Base-by-base conservation (phyloP, 2,797 vertebrate species). In the Halcyon leucocephala region DNA sequence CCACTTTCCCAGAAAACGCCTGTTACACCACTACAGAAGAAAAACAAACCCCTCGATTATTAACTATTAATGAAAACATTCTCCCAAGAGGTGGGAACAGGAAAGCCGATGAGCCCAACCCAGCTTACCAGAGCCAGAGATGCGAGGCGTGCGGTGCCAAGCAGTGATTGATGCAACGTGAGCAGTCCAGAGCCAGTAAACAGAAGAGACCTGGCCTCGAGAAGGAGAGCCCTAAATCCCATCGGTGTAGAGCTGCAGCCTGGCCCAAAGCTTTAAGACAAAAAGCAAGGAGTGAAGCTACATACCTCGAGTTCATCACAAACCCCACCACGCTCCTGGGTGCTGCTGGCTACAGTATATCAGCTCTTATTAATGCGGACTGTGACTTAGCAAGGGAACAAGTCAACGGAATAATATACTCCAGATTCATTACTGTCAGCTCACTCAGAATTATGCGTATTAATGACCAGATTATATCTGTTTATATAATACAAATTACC, bases 391-490 rank as follows among this genome's bases (percentile, higher is more conserved):
- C 79, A 73, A 90, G 71, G 81, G 49, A 88, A 48, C 42, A 51
- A 93, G 61, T 41, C 70, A 35, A 72, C 35, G 71, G 61, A 91
- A 89, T 49, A 89, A 90, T 64, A 69, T 5, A 44, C 76, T 93
- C 69, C 77, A 42, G 88, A 82, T 92, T 96, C 93, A 96, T 95
- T 96, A 95, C 82, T 95, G 96, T 96, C 94, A 95, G 82, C 82
- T 89, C 77, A 2, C 94, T 90, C 74, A 69, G 94, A 96, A 93
- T 84, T 94, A 64, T 88, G 81, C 79, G 74, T 95, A 94, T 97
- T 96, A 97, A 97, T 95, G 94, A 92, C 80, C 87, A 92, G 88
- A 96, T 96, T 77, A 96, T 95, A 96, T 95, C 96, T 96, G 94
- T 93, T 94, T 95, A 93, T 95, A 80, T 88, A 94, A 94, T 52